Base-by-base conservation (phyloP, 2,888 invertebrate genomes). In the Hyles lineata region DNA sequence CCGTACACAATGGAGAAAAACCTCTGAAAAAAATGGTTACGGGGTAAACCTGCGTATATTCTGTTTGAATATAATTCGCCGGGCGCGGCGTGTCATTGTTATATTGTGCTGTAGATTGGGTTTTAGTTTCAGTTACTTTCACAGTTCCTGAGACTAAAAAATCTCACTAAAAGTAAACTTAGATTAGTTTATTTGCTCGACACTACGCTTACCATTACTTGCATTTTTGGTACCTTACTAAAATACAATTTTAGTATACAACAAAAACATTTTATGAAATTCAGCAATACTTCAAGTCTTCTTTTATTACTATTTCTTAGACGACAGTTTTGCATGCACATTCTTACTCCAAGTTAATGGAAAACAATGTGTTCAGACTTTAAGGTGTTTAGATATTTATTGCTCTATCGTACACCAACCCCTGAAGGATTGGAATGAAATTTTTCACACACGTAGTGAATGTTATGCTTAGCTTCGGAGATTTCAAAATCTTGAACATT, bases 371-470 rank as follows among this genome's bases (percentile, higher is more conserved):
- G 50, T 63, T 43, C 43, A 63, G 43, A 63, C 63, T 29, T 62
- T 67, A 67, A 43, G 23, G 67, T 67, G 23, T 67, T 43, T 50
- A 67, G 50, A 50, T 67, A 67, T 67, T 67, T 67, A 67, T 67
- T 67, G 23, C 67, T 67, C 50, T 67, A 67, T 67, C 67, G 17
- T 23, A 23, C 23, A 23, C 43, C 50, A 43, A 15, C 23, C 67
- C 43, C 67, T 67, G 50, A 67, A 67, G 67, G 23, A 50, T 67
- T 67, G 43, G 6, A 67, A 67, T 67, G 67, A 67, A 50, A 50
- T 67, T 67, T 67, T 67, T 67, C 61, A 63, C 43, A 67, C 67
- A 67, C 67, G 50, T 50, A 67, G 67, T 50, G 19, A 67, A 67
- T 50, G 50, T 23, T 23, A 23, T 23, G 67, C 43, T 43, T 50